Evolutionary conservation across 2,113 vertebrate species (phyloP).

Genomic region (Charina bottae): DNA sequence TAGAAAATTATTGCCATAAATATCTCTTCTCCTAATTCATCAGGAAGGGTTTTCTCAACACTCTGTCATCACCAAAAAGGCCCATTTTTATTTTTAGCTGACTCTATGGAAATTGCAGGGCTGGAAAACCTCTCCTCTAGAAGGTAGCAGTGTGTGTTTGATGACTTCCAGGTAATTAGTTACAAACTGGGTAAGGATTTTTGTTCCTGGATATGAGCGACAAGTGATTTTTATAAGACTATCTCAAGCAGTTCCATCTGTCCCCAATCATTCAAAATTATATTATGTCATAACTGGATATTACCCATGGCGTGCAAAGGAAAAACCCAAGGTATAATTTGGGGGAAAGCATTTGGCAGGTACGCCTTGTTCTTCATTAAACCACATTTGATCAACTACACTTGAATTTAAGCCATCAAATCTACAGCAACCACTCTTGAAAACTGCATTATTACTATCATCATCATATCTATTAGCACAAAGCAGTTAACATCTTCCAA

Average conservation of each 20-base stretch:
- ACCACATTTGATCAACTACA: background rate
- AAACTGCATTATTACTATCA: background rate
- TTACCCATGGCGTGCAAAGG: background rate
- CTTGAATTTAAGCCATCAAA: background rate
- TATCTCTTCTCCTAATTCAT: background rate
- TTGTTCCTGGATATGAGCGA: constrained; percentile 5
- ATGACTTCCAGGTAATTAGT: constrained; percentile 4
- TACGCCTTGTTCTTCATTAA: background rate
- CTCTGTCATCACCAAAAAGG: background rate
- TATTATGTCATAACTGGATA: constrained; percentile 3
- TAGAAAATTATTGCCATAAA: constrained; percentile 6
- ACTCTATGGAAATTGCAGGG: background rate
- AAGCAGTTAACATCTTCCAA: background rate
- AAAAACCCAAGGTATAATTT: background rate
- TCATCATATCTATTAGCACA: background rate
- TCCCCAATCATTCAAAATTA: background rate
- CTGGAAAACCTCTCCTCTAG: background rate
- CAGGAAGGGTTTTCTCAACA: background rate
- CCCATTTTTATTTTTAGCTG: background rate
- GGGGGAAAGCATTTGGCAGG: background rate
- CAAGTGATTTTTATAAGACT: constrained; percentile 26
- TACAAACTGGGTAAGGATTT: background rate
- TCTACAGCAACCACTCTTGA: background rate
- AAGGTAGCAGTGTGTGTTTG: background rate
- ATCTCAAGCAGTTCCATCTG: constrained; percentile 8